Conservation (phyloP, 1,140 invertebrate species). For the Caenorhabditis briggsae region DNA sequence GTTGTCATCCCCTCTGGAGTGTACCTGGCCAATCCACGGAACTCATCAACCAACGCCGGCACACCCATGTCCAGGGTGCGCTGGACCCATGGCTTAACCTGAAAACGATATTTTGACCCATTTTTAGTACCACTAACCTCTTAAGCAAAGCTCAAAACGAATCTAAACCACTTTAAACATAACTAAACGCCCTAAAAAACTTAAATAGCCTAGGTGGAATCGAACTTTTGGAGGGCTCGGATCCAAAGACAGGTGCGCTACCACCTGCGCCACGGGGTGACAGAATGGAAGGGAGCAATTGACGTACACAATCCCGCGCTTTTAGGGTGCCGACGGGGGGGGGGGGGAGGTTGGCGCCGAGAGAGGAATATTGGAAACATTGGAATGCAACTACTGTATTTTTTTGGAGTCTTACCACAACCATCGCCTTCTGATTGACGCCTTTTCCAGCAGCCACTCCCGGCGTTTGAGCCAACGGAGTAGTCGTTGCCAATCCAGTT, state of each 20-base stretch:
- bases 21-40: conserved; percentile 60
- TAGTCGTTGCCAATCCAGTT: not conserved
- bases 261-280: not conserved
- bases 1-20: conserved; percentile 64
- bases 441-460: not conserved
- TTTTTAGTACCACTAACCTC: too few relatives aligned
- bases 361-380: too few relatives aligned
- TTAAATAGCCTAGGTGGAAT: too few relatives aligned
- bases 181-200: too few relatives aligned
- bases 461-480: not conserved
- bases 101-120: too few relatives aligned
- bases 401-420: conserved; percentile 32
- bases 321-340: not conserved
- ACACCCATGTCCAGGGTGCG: conserved; percentile 68
- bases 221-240: not conserved
- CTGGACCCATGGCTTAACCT: conserved; percentile 66
- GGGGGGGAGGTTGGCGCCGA: too few relatives aligned
- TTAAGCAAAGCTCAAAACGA: too few relatives aligned
- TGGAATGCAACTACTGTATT: too few relatives aligned
- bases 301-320: too few relatives aligned
- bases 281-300: too few relatives aligned
- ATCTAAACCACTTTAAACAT: too few relatives aligned
- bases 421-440: conserved; percentile 10
- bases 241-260: too few relatives aligned
- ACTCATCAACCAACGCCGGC: conserved; percentile 64